These are phyloP conservation scores for Nomada hirtipes DNA, from an alignment of 2,888 invertebrate species.

Conservation along the genomic window DNA sequence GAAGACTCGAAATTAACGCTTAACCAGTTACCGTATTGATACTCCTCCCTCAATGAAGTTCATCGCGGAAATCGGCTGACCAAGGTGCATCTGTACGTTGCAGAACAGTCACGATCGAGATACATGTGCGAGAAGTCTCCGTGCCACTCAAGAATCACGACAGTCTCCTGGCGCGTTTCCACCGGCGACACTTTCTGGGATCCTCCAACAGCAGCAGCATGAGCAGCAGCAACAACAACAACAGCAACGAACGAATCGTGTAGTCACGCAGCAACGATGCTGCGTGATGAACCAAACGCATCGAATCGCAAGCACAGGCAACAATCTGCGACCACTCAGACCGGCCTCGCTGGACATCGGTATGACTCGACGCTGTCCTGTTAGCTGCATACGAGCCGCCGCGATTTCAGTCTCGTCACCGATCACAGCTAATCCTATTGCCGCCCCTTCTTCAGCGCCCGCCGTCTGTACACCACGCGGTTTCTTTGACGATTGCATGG, in stretches of 20 bases:
- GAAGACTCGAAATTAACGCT: no score
- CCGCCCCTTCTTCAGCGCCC: conserved; percentile 76
- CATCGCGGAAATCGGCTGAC: conserved; percentile 44
- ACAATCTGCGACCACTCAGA: conserved; percentile 70
- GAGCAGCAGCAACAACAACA: conserved; percentile 36
- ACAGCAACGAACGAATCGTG: conserved; percentile 28
- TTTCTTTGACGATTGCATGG: conserved; percentile 75
- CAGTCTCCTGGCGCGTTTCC: conserved; percentile 86
- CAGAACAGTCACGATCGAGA: conserved; percentile 84
- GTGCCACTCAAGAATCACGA: conserved; percentile 80
- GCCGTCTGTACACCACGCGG: conserved; percentile 69
- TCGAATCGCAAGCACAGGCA: conserved; percentile 16
- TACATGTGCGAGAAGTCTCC: conserved; percentile 81
- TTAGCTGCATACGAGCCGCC: conserved; percentile 53
- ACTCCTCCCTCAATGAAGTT: no score
- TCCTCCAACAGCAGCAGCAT: conserved; percentile 49
- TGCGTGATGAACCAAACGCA: conserved; percentile 65
- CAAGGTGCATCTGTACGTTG: conserved; percentile 72
- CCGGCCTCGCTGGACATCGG: conserved; percentile 79
- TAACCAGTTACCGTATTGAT: neutral
- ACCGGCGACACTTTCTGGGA: conserved; percentile 79
- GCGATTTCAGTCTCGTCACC: conserved; percentile 47
- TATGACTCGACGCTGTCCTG: conserved; percentile 65
- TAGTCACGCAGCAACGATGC: conserved; percentile 57
- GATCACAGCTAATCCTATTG: conserved; percentile 26